These are phyloP conservation scores for Brienomyrus longianalis DNA, from an alignment of 2,113 vertebrate genomes.

Conservation along the genomic window DNA sequence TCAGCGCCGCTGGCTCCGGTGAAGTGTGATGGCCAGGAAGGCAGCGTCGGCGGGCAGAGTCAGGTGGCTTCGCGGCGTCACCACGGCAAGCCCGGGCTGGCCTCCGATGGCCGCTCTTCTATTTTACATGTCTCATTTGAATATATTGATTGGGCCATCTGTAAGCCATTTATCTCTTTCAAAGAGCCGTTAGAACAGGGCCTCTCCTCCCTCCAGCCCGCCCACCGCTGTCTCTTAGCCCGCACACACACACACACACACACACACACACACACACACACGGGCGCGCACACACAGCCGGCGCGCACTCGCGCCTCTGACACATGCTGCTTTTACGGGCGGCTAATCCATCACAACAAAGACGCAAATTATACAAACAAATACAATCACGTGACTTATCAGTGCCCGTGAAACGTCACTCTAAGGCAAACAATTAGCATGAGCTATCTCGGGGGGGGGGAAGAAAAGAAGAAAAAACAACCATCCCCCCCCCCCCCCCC, in stretches of 20 bases:
- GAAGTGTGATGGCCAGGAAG: background rate
- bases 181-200: conserved; percentile 63
- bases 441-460: background rate
- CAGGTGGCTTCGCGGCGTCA: background rate
- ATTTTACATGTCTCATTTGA: conserved; percentile 63
- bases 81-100: background rate
- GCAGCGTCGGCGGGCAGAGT: background rate
- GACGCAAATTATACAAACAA: conserved; percentile 25
- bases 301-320: conserved; percentile 17
- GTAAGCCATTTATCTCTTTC: conserved; percentile 72
- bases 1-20: background rate
- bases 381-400: conserved; percentile 6
- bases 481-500: background rate
- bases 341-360: conserved; percentile 33
- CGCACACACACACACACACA: background rate
- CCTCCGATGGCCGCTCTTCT: conserved; percentile 31
- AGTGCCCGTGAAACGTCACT: conserved; percentile 25
- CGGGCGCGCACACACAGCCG: background rate
- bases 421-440: conserved; percentile 12
- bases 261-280: background rate
- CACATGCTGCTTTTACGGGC: conserved; percentile 8
- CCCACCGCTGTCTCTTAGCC: conserved; percentile 52
- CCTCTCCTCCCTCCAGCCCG: conserved; percentile 48
- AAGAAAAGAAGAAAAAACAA: conserved; percentile 6
- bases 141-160: conserved; percentile 73